These are phyloP conservation scores for Papilio polytes DNA, from an alignment of 1,140 invertebrate genomes.

Conservation along the genomic window DNA sequence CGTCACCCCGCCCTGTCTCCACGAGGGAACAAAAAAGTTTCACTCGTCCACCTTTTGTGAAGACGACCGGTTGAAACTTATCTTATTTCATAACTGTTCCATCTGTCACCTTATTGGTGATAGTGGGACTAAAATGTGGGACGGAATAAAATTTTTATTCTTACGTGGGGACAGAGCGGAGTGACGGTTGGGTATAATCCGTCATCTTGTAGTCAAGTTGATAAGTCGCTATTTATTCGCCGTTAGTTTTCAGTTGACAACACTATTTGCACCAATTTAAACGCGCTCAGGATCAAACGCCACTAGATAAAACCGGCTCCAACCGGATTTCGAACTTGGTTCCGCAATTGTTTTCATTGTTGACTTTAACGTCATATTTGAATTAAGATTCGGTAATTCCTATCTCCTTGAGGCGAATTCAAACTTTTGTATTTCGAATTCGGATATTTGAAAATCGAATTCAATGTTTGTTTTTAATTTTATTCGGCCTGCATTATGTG, in stretches of 20 bases:
- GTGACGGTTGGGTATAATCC: too few species aligned
- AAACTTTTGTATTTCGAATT: neutral
- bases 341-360: constrained; percentile 25
- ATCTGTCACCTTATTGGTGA: too few species aligned
- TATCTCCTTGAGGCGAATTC: neutral
- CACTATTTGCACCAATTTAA: constrained; percentile 18
- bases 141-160: too few species aligned
- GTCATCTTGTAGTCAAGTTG: neutral
- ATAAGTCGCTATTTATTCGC: neutral
- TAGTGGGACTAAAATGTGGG: too few species aligned
- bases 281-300: neutral
- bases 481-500: neutral
- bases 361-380: constrained; percentile 11
- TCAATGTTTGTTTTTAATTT: neutral
- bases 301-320: neutral
- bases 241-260: neutral
- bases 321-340: constrained; percentile 22
- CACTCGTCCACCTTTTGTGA: too few species aligned
- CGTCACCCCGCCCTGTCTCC: too few species aligned
- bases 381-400: constrained; percentile 1
- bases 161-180: too few species aligned
- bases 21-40: too few species aligned
- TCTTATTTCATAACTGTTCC: too few species aligned
- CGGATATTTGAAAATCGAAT: neutral
- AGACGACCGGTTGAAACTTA: too few species aligned